Base-by-base conservation (phyloP, 2,797 vertebrate genomes). In the Spea hammondii region DNA sequence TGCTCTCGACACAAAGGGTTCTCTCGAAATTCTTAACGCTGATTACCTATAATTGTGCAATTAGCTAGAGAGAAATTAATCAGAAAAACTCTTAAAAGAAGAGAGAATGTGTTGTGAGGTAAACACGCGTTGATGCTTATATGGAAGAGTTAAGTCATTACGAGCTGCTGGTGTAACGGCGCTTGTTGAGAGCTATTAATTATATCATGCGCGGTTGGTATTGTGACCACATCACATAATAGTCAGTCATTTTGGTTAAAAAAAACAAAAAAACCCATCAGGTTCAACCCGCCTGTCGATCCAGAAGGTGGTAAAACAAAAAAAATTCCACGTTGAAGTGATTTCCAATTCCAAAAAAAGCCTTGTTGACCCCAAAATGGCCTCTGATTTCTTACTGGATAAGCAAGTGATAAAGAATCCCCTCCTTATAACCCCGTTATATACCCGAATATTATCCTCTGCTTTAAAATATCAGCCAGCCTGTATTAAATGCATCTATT, bases 1-100 rank as follows among this genome's bases (percentile, higher is more conserved):
- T 85, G 76, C 80, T 85, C 81, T 70, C 70, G 1, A 50, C 86
- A 87, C 84, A 88, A 90, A 86, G 79, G 76, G 72, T 57, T 78
- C 86, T 70, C 66, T 81, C 62, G 85, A 84, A 86, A 88, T 83
- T 57, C 72, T 82, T 84, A 17, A 83, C 86, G 84, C 77, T 86
- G 87, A 89, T 89, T 87, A 85, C 84, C 80, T 85, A 81, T 84
- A 88, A 90, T 89, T 87, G 84, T 85, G 80, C 89, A 87, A 86
- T 90, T 87, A 88, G 83, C 87, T 85, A 82, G 80, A 87, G 82
- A 86, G 84, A 89, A 88, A 88, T 89, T 89, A 89, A 89, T 85
- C 82, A 85, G 86, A 85, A 85, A 50, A 74, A 83, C 79, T 84
- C 86, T 86, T 87, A 84, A 86, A 83, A 85, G 70, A 89, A 83